These are phyloP conservation scores for Synergus itoensis DNA, from an alignment of 2,888 invertebrate genomes.

Conservation along the genomic window DNA sequence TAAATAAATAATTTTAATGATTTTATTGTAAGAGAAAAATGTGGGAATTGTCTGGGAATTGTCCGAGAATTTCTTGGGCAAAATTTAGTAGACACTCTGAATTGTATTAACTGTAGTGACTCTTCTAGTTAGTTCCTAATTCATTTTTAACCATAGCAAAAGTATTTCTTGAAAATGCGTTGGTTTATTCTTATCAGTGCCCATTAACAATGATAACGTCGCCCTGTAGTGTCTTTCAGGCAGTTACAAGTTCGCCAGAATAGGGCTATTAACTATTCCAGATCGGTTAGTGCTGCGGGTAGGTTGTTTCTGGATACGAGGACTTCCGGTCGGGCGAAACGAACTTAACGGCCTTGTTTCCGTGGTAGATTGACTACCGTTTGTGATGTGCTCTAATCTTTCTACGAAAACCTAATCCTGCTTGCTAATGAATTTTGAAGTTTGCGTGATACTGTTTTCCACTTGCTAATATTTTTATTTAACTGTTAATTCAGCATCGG, in stretches of 20 bases:
- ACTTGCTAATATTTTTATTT: background rate
- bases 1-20: too few relatives aligned
- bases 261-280: constrained; percentile 8
- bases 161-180: background rate
- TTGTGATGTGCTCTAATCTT: constrained; percentile 41
- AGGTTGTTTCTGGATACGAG: constrained; percentile 35
- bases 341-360: constrained; percentile 40
- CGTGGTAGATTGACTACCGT: constrained; percentile 39
- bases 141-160: background rate
- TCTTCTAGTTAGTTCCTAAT: background rate
- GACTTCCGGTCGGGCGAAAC: constrained; percentile 40
- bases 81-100: too few relatives aligned
- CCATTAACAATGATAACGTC: constrained; percentile 28
- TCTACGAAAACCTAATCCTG: constrained; percentile 36
- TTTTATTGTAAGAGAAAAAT: too few relatives aligned
- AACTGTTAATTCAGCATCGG: background rate
- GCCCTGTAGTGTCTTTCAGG: background rate
- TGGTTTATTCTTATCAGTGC: background rate
- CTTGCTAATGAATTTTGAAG: constrained; percentile 32
- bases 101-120: background rate
- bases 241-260: constrained; percentile 19
- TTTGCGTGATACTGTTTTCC: constrained; percentile 9
- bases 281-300: constrained; percentile 20
- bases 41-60: too few relatives aligned
- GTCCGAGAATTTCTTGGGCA: too few relatives aligned